Conservation (phyloP, 2,888 invertebrate species). For the Cephus sareptanus region DNA sequence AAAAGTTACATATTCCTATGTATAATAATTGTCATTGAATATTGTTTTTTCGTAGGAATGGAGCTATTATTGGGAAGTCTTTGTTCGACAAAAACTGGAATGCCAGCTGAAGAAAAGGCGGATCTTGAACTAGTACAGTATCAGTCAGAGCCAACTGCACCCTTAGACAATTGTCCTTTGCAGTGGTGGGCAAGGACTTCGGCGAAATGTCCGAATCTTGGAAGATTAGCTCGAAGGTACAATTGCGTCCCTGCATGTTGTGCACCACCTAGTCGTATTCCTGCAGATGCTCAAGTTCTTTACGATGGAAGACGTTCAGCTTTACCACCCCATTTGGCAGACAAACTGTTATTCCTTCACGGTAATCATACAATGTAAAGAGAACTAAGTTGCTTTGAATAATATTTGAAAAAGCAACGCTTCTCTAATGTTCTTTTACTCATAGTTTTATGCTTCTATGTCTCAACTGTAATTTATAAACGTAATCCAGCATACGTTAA, state of each 20-base stretch:
- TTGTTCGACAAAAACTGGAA: conserved; percentile 55
- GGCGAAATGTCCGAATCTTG: conserved; percentile 64
- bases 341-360: conserved; percentile 63
- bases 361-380: conserved; percentile 56
- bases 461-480: not conserved
- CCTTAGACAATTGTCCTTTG: conserved; percentile 66
- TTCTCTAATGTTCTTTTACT: not conserved
- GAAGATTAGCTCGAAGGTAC: conserved; percentile 62
- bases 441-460: not conserved
- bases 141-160: conserved; percentile 65
- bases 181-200: conserved; percentile 65
- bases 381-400: not conserved
- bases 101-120: conserved; percentile 64
- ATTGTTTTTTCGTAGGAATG: conserved; percentile 56
- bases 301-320: conserved; percentile 61
- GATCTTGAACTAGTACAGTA: conserved; percentile 66
- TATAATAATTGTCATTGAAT: conserved; percentile 7
- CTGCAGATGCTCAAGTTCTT: conserved; percentile 59
- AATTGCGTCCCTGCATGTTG: conserved; percentile 66
- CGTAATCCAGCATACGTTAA: not conserved
- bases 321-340: conserved; percentile 61
- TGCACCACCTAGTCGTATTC: conserved; percentile 62
- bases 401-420: not conserved
- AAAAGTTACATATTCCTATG: not conserved
- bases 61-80: conserved; percentile 63